Evolutionary conservation across 2,797 vertebrate species (phyloP).

Genomic region (Enteromius anoplus): DNA sequence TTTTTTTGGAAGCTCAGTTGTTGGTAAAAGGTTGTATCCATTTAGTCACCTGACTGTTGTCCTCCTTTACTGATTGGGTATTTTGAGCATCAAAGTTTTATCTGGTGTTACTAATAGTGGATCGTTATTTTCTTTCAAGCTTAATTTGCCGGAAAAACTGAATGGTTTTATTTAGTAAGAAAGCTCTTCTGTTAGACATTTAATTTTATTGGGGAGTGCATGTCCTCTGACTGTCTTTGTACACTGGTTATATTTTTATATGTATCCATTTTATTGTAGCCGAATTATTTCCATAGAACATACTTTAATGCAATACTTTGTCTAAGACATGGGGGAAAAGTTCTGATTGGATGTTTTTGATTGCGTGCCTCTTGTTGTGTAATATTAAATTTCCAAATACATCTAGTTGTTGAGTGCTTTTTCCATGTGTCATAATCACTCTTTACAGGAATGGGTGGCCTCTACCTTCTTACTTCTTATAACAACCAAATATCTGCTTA

Average conservation of each 20-base stretch:
- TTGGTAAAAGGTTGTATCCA: not conserved
- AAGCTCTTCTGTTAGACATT: constrained; percentile 38
- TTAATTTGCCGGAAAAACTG: constrained; percentile 27
- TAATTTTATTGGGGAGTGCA: constrained; percentile 80
- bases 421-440: not conserved
- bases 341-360: constrained; percentile 86
- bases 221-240: constrained; percentile 87
- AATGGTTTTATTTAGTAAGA: constrained; percentile 24
- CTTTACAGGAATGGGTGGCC: not conserved
- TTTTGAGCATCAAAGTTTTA: constrained; percentile 11
- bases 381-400: constrained; percentile 76
- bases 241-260: constrained; percentile 91
- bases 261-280: constrained; percentile 96
- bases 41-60: constrained; percentile 6
- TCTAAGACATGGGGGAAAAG: constrained; percentile 85
- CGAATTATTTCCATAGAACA: constrained; percentile 89
- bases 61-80: not conserved
- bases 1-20: not conserved
- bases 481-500: not conserved
- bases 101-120: not conserved
- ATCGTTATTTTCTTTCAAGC: constrained; percentile 14
- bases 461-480: not conserved
- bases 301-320: constrained; percentile 87
- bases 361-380: constrained; percentile 79
- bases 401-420: constrained; percentile 53